phyloP scores from a whole-genome alignment of 2,797 vertebrate genomes.

The Chelmon rostratus region DNA sequence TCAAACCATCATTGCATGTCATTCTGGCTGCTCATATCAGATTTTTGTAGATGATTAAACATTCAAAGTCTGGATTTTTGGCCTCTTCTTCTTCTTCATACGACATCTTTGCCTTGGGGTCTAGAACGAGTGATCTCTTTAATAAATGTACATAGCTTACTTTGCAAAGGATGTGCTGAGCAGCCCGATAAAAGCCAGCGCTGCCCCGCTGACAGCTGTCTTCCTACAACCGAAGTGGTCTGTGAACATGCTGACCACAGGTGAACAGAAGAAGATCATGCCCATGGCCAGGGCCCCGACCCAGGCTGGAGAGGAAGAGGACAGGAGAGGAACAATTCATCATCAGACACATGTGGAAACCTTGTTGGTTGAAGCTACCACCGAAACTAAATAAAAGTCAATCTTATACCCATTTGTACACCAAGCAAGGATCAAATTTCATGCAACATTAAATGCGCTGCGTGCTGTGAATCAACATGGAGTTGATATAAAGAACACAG shows the following conservation, averaged over 20 bases:
- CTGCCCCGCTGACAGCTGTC: conserved; percentile 92
- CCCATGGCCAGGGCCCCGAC: conserved; percentile 97
- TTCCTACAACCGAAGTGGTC: conserved; percentile 96
- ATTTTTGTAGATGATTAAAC: background rate
- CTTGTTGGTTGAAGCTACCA: background rate
- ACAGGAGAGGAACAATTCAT: conserved; percentile 36
- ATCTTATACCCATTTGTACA: background rate
- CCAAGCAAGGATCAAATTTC: conserved; percentile 25
- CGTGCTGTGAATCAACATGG: conserved; percentile 5
- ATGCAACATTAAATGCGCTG: background rate
- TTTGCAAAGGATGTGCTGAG: conserved; percentile 96
- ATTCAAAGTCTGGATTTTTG: background rate
- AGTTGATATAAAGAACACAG: background rate
- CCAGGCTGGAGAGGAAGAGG: conserved; percentile 87
- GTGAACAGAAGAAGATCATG: conserved; percentile 99
- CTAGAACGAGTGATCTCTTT: conserved; percentile 1
- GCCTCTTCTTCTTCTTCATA: too few species aligned
- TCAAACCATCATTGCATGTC: background rate
- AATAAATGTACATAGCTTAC: conserved; percentile 82
- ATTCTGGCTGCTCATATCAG: background rate
- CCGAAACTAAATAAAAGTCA: conserved; percentile 20
- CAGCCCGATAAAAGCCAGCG: conserved; percentile 94
- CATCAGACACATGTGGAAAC: conserved; percentile 19
- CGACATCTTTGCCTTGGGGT: too few species aligned
- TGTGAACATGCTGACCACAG: conserved; percentile 98